Percentiles rank a stretch among this genome's conserved stretches.
Evolutionary conservation across 2,888 invertebrate genomes (phyloP).

Genomic region (Leptopilina myrica): DNA sequence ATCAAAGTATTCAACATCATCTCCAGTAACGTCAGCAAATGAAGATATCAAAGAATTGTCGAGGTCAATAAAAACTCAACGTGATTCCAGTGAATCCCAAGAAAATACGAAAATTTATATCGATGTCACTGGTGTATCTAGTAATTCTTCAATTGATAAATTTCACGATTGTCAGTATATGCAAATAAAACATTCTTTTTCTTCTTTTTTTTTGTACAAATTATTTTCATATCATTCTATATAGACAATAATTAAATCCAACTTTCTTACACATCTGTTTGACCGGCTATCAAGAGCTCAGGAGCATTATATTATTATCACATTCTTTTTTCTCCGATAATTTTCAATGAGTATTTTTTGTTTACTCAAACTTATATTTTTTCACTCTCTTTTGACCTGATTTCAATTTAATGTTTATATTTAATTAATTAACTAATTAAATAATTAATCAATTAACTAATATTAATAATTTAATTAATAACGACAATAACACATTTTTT

Average conservation of each 20-base stretch:
- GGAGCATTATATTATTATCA: not conserved
- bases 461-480: too few species aligned
- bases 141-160: constrained; percentile 29
- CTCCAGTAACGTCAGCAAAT: constrained; percentile 54
- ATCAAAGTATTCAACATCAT: constrained; percentile 21
- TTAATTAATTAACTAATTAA: not conserved
- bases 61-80: constrained; percentile 41
- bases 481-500: too few species aligned
- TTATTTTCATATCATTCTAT: not conserved
- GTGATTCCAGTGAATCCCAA: constrained; percentile 32
- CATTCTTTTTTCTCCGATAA: not conserved
- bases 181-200: too few species aligned
- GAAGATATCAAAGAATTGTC: constrained; percentile 52
- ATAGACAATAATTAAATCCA: not conserved
- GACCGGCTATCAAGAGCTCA: not conserved
- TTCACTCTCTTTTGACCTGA: not conserved
- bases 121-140: constrained; percentile 54
- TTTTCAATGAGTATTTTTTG: not conserved
- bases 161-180: not conserved
- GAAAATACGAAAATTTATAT: constrained; percentile 46
- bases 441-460: too few species aligned
- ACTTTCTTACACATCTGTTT: not conserved
- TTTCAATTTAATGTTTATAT: not conserved
- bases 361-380: not conserved
- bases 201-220: not conserved